Evolutionary conservation across 2,888 invertebrate species (phyloP), one percentile per base, ranked within the genome.

Genomic region (Charanyca ferruginea): DNA sequence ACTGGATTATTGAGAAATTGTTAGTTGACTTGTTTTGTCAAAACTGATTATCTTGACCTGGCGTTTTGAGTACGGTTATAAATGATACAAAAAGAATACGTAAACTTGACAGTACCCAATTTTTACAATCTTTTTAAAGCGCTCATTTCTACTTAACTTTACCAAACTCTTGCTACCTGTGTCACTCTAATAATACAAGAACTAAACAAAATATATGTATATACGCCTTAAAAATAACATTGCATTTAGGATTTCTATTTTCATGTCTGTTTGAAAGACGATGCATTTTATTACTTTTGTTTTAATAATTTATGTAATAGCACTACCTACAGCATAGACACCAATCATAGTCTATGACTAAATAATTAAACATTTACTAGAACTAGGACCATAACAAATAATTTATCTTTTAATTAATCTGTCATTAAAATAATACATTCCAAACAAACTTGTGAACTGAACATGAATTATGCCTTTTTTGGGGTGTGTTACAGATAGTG

Each of bases 351-450:
- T 38, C 38, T 38, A 38, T 38, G 38, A 38, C 32, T 32, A 32
- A 7, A 8, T 32, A n/a, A 32, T 9, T 11, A 13, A 38, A 38
- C 4, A 16, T 38, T 38, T 38, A 4, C 38, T 16, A 38, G 38
- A 11, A 11, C 32, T 32, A 38, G 38, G 38, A 38, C 38, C 38
- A 38, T 38, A 16, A 13, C 35, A 35, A 35, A 11, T 35, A 35
- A 35, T 35, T 11, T 35, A 35, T 7, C 35, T n/a, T n/a, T 38
- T 38, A 38, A 38, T 38, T 38, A 16, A 16, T 3, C 13, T 1
- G 11, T 61, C 41, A 66, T 38, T 45, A 11, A 47, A n/a, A n/a
- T n/a, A n/a, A 74, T 58, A 74, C 74, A 75, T 75, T 75, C 74
- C 74, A 75, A 44, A 55, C 9, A 25, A 41, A 53, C n/a, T 77